Evolutionary conservation across 2,113 vertebrate species (phyloP).

Genomic region (Grammomys dolichurus): DNA sequence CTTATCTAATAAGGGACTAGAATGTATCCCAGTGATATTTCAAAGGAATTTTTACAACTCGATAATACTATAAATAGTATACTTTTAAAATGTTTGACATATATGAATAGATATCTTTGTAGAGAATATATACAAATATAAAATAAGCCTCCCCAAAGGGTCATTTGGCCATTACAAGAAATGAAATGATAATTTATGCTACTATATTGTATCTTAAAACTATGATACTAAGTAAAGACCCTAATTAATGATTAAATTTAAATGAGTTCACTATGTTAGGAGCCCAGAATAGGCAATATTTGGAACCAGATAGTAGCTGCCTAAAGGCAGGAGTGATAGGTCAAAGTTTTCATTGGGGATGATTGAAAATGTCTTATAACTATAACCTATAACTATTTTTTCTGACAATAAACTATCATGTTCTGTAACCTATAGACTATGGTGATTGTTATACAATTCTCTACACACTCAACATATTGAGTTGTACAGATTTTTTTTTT

Average conservation of each 20-base stretch:
- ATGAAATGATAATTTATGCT: neutral
- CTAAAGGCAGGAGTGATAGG: neutral
- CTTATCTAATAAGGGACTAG: neutral
- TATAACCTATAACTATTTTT: too few relatives aligned
- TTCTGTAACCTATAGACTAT: neutral
- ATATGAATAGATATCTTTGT: neutral
- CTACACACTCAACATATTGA: neutral
- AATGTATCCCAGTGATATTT: neutral
- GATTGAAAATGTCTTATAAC: conserved; percentile 18
- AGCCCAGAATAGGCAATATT: neutral
- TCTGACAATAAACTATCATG: too few relatives aligned
- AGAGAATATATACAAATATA: neutral
- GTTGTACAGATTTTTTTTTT: neutral
- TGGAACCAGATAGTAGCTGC: neutral
- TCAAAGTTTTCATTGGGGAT: neutral
- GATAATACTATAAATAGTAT: neutral
- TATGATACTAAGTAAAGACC: neutral
- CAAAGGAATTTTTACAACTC: neutral
- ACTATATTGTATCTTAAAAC: neutral
- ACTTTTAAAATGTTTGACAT: neutral
- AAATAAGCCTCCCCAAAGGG: neutral
- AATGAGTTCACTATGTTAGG: neutral
- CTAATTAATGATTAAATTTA: neutral
- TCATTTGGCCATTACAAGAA: neutral
- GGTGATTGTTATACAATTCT: neutral